These are phyloP conservation scores for Mimumesa dahlbomi DNA, from an alignment of 2,888 invertebrate species.

Conservation along the genomic window DNA sequence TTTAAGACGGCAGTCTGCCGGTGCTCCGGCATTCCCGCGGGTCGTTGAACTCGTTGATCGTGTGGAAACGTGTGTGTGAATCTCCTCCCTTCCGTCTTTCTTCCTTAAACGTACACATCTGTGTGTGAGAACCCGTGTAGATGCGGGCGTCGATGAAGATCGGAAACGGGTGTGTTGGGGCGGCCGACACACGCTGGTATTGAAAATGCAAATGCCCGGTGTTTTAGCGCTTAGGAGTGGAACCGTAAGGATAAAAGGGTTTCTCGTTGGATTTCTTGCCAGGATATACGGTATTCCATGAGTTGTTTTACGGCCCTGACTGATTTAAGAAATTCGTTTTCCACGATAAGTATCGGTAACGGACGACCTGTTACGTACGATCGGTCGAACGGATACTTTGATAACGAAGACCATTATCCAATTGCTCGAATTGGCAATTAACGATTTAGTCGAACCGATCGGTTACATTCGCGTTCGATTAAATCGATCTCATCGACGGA, in stretches of 20 bases:
- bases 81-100: slow-evolving; percentile 52
- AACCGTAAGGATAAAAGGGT: neutral
- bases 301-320: slow-evolving; percentile 13
- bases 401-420: slow-evolving; percentile 21
- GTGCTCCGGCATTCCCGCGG: slow-evolving; percentile 64
- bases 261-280: neutral
- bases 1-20: slow-evolving; percentile 64
- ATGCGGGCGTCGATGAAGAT: slow-evolving; percentile 13
- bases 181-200: neutral
- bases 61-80: slow-evolving; percentile 54
- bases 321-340: slow-evolving; percentile 31
- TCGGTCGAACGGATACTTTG: slow-evolving; percentile 9
- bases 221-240: neutral
- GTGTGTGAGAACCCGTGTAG: slow-evolving; percentile 25
- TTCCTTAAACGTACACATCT: slow-evolving; percentile 49
- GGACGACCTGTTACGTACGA: slow-evolving; percentile 17
- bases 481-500: neutral
- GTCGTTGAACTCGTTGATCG: slow-evolving; percentile 64
- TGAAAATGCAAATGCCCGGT: slow-evolving; percentile 13
- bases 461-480: slow-evolving; percentile 11
- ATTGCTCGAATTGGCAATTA: slow-evolving; percentile 16
- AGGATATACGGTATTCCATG: slow-evolving; percentile 11
- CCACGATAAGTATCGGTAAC: slow-evolving; percentile 17
- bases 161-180: slow-evolving; percentile 21
- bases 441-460: slow-evolving; percentile 11